These are phyloP conservation scores for Paradoxurus hermaphroditus DNA, from an alignment of 2,113 vertebrate genomes.

Conservation along the genomic window DNA sequence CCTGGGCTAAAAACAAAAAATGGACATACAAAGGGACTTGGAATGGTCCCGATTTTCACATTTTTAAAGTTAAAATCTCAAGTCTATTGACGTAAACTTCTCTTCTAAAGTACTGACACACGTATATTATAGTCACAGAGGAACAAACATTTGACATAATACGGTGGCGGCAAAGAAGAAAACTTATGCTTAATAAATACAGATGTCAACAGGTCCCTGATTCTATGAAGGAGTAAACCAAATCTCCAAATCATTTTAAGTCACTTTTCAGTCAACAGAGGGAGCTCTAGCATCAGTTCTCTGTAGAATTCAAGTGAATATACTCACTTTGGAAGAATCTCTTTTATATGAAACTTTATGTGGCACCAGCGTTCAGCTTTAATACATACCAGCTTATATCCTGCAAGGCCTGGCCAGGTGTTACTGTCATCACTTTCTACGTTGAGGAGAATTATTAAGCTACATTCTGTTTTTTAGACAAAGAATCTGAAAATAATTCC, in stretches of 20 bases:
- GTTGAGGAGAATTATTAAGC: constrained; percentile 15
- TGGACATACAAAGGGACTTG: not conserved
- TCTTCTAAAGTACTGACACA: not conserved
- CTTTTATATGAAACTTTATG: constrained; percentile 47
- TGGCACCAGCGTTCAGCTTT: not conserved
- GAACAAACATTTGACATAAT: constrained; percentile 32
- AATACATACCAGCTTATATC: constrained; percentile 39
- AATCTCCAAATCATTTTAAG: constrained; percentile 34
- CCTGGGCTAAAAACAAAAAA: constrained; percentile 37
- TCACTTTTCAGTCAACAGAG: constrained; percentile 67
- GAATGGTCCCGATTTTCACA: constrained; percentile 21
- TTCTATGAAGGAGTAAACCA: constrained; percentile 32
- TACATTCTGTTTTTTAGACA: constrained; percentile 22
- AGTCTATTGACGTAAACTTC: not conserved
- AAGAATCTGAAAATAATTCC: constrained; percentile 27
- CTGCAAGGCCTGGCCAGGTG: constrained; percentile 22
- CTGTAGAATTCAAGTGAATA: constrained; percentile 14
- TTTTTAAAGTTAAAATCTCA: constrained; percentile 51
- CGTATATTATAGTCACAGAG: not conserved
- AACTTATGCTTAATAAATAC: constrained; percentile 50
- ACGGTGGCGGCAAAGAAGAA: constrained; percentile 13
- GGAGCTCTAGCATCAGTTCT: constrained; percentile 63
- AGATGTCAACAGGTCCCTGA: not conserved
- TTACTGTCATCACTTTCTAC: constrained; percentile 31
- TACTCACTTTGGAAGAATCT: not conserved